Evolutionary conservation across 2,797 vertebrate species (phyloP).

Genomic region (Pantherophis vulpinus): DNA sequence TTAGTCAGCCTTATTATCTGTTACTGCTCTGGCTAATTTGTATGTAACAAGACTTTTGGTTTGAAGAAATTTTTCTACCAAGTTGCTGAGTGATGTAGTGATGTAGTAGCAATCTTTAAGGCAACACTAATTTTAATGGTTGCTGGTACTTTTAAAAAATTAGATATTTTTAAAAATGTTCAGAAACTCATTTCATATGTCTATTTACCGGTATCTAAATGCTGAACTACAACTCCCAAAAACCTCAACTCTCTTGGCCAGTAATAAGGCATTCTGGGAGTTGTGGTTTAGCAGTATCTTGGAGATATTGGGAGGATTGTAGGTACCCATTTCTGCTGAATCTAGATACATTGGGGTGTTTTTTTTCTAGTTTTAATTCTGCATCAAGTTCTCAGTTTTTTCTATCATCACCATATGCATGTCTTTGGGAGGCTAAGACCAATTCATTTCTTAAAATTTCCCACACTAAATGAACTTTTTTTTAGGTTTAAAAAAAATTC

Average conservation of each 20-base stretch:
- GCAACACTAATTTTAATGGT: background rate
- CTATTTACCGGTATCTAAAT: background rate
- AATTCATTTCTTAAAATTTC: background rate
- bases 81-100: background rate
- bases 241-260: background rate
- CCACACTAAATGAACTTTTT: background rate
- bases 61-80: background rate
- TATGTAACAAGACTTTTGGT: background rate
- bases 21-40: background rate
- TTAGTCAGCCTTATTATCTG: background rate
- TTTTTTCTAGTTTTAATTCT: background rate
- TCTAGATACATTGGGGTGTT: background rate
- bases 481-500: background rate
- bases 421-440: no score
- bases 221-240: background rate
- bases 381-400: background rate
- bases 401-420: background rate
- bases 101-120: background rate
- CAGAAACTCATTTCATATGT: background rate
- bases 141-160: background rate
- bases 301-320: background rate
- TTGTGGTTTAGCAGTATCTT: background rate
- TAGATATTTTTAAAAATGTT: background rate
- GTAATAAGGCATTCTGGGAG: background rate
- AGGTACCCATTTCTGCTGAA: background rate